These are phyloP conservation scores for Tachina grossa DNA, from an alignment of 2,888 invertebrate species.

Conservation along the genomic window DNA sequence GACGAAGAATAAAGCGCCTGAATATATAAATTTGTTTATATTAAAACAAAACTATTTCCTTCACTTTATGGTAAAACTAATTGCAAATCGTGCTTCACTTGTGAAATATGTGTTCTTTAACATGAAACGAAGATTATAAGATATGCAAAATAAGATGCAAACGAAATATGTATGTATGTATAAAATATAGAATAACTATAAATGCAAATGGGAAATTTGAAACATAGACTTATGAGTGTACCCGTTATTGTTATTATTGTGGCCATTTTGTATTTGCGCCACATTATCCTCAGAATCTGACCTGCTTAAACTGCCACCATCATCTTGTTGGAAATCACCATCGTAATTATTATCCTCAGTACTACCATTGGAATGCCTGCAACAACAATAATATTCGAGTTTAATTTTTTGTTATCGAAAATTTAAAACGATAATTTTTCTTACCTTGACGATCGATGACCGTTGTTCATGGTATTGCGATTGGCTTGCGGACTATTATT, in stretches of 20 bases:
- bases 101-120: neutral
- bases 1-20: too few species aligned
- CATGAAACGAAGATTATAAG: neutral
- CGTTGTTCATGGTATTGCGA: conserved; percentile 81
- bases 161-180: neutral
- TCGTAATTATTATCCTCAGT: conserved; percentile 88
- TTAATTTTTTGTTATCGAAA: neutral
- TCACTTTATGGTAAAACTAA: too few species aligned
- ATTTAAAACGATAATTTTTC: neutral
- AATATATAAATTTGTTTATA: too few species aligned
- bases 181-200: conserved; percentile 24
- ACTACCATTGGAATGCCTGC: conserved; percentile 88
- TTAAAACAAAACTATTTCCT: neutral
- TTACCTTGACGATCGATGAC: conserved; percentile 82
- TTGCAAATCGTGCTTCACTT: neutral
- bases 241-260: conserved; percentile 84
- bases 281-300: conserved; percentile 96
- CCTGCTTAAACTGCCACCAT: conserved; percentile 90
- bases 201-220: conserved; percentile 73
- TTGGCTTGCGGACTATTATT: conserved; percentile 83
- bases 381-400: conserved; percentile 55
- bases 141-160: conserved; percentile 42
- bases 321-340: conserved; percentile 83
- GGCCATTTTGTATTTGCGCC: conserved; percentile 84
- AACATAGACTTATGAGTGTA: conserved; percentile 82